Percentiles rank a stretch among this genome's conserved stretches.
These are phyloP conservation scores for Leptogaster cylindrica DNA, from an alignment of 2,888 invertebrate genomes.

Conservation along the genomic window DNA sequence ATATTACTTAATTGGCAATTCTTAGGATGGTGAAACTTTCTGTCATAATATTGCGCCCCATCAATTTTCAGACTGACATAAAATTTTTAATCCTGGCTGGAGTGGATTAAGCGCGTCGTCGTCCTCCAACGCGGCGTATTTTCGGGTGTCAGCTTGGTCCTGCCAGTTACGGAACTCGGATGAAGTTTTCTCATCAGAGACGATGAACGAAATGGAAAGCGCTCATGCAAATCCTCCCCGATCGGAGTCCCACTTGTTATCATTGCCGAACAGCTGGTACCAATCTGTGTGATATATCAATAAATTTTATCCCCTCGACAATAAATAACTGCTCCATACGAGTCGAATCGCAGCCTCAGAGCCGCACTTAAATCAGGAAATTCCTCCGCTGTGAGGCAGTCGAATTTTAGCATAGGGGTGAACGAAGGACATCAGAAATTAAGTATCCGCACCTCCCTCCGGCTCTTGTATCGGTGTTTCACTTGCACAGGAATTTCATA, in stretches of 20 bases:
- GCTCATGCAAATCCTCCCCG: constrained; percentile 20
- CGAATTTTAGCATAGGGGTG: background rate
- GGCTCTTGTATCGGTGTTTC: background rate
- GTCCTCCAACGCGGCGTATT: background rate
- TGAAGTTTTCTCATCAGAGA: constrained; percentile 37
- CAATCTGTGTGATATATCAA: constrained; percentile 52
- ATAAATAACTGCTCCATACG: constrained; percentile 49
- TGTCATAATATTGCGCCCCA: constrained; percentile 32
- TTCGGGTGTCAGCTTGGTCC: background rate
- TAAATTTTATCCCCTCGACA: constrained; percentile 50
- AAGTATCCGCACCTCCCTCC: constrained; percentile 5
- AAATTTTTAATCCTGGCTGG: constrained; percentile 32
- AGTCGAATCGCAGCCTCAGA: background rate
- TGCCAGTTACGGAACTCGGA: constrained; percentile 7
- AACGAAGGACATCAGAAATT: constrained; percentile 33
- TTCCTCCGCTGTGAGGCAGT: background rate
- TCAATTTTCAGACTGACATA: constrained; percentile 35
- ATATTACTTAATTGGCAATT: constrained; percentile 30
- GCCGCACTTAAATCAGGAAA: constrained; percentile 3
- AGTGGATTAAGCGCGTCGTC: constrained; percentile 12
- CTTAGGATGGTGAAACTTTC: constrained; percentile 16
- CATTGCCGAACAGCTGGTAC: constrained; percentile 50
- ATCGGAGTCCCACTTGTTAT: constrained; percentile 46
- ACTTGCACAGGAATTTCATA: constrained; percentile 28
- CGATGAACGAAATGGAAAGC: constrained; percentile 29